Conservation (phyloP, 2,797 vertebrate genomes). For the Neomorphus geoffroyi region DNA sequence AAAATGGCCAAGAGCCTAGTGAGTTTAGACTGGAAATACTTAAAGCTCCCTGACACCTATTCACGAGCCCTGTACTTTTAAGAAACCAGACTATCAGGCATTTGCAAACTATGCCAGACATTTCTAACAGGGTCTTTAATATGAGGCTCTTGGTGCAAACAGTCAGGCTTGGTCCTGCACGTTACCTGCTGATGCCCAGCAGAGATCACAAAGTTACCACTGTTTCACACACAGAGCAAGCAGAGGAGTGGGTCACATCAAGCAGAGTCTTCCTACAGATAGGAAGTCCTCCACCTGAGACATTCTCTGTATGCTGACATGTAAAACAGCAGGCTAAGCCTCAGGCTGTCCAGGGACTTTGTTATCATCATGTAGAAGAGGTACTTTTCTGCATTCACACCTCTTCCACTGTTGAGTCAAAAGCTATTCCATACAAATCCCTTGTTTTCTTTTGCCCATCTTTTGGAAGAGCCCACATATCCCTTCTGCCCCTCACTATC, state of each 20-base stretch:
- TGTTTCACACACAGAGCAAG: not conserved
- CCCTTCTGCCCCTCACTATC: not conserved
- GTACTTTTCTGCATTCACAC: not conserved
- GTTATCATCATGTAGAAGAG: not conserved
- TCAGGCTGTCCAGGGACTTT: not conserved
- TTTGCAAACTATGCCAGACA: not conserved
- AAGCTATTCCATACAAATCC: not conserved
- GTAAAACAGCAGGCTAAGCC: not conserved
- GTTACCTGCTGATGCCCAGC: not conserved
- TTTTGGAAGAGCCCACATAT: not conserved
- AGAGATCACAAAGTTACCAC: not conserved
- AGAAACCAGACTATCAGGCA: not conserved
- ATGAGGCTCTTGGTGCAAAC: not conserved
- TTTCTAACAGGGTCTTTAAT: not conserved
- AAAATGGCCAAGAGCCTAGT: not conserved
- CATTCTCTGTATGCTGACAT: not conserved
- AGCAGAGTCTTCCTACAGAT: not conserved
- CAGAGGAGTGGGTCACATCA: not conserved
- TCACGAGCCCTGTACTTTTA: not conserved
- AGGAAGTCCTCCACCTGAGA: not conserved
- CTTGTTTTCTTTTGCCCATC: not conserved
- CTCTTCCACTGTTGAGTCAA: not conserved
- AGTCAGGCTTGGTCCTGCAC: not conserved
- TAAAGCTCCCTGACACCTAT: not conserved
- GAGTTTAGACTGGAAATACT: constrained; percentile 4